Percentiles rank a stretch among this genome's conserved stretches.
These are phyloP conservation scores for Pseudococcus jackbeardsleyi DNA, from an alignment of 2,888 invertebrate species.

Conservation along the genomic window DNA sequence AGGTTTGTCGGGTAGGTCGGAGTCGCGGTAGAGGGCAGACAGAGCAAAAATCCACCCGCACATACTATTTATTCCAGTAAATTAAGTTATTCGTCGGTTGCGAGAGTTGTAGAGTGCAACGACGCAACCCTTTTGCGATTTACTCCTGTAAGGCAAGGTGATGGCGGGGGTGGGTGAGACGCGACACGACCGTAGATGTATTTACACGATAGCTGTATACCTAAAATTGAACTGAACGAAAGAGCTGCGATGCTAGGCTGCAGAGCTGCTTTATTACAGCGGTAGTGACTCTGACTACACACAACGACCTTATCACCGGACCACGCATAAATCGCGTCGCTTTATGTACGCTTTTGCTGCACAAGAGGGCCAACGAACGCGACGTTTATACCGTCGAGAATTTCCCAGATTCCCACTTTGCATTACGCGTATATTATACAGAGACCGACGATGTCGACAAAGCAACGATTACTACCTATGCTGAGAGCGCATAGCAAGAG, in stretches of 20 bases:
- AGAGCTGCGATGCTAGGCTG: no score
- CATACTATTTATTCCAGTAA: not conserved
- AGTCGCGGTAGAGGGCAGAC: no score
- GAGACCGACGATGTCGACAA: not conserved
- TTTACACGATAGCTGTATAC: no score
- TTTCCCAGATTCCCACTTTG: no score
- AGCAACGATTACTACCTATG: not conserved
- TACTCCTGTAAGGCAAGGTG: not conserved
- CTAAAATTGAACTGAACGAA: no score
- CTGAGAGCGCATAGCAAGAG: not conserved
- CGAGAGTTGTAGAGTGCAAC: not conserved
- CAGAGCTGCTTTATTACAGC: no score
- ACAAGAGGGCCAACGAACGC: not conserved
- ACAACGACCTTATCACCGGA: not conserved
- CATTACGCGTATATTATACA: not conserved
- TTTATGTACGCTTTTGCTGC: not conserved
- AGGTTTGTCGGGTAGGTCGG: not conserved
- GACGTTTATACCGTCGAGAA: not conserved
- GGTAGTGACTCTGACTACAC: no score
- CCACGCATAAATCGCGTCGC: not conserved
- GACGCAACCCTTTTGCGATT: not conserved
- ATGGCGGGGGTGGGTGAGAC: no score
- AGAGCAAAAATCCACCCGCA: not conserved
- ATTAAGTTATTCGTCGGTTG: constrained; percentile 3
- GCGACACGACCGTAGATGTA: no score